Percentiles rank a stretch among this genome's conserved stretches.
phyloP scores from a whole-genome alignment of 2,113 vertebrate species.

The Siphamia tubifer region DNA sequence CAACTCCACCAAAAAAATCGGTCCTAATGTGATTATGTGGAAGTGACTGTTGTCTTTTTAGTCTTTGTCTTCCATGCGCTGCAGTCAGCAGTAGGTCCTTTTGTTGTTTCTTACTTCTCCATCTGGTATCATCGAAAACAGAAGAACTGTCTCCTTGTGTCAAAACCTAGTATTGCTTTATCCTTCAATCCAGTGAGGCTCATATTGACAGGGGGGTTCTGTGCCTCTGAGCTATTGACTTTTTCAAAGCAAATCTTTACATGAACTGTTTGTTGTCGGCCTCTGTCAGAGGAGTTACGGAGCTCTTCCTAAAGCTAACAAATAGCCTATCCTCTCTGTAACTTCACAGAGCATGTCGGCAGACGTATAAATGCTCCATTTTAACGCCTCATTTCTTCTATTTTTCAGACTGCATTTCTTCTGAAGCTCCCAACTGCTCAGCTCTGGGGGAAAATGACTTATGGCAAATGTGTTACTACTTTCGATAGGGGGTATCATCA shows the following conservation, averaged over 20 bases:
- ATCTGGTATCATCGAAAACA: neutral
- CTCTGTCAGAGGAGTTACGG: neutral
- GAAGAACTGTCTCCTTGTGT: neutral
- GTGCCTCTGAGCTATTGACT: neutral
- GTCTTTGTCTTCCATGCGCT: too few relatives aligned
- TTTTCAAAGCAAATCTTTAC: neutral
- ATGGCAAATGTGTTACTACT: neutral
- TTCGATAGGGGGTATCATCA: neutral
- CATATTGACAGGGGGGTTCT: neutral
- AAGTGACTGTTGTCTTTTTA: too few relatives aligned
- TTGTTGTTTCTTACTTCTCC: too few relatives aligned
- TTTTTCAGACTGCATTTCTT: constrained; percentile 7
- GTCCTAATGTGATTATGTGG: too few relatives aligned
- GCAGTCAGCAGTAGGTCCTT: too few relatives aligned
- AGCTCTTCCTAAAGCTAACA: constrained; percentile 1
- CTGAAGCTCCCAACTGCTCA: neutral
- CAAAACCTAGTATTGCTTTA: neutral
- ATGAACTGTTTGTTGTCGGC: neutral
- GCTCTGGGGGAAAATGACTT: constrained; percentile 5
- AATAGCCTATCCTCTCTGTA: neutral
- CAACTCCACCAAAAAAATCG: too few relatives aligned
- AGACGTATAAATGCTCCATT: constrained; percentile 14
- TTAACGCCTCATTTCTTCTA: constrained; percentile 25
- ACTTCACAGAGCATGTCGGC: neutral
- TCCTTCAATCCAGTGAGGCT: neutral